Base-by-base conservation (phyloP, 2,888 invertebrate genomes). In the Agonum fuliginosum region DNA sequence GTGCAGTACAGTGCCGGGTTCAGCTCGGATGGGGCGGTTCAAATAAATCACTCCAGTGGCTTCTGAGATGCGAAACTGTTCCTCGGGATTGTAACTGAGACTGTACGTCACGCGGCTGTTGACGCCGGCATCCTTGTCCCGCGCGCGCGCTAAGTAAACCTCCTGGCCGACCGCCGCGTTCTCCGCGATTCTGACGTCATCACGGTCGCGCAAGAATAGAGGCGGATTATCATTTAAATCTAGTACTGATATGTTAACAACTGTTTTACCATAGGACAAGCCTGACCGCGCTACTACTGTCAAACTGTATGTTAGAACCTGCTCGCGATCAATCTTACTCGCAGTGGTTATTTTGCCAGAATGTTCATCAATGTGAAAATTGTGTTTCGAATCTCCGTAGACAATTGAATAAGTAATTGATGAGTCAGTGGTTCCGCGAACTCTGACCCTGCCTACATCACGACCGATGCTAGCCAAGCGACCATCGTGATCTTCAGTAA, bases 141-240 rank as follows among this genome's bases (percentile, higher is more conserved):
- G 89, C 0, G 97, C 98, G 83, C 94, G 90, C 0, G 97, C 95
- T 81, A 96, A 90, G 86, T 94, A 96, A 30, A 98, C 93, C 87
- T 97, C 96, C 86, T 97, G 96, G 0, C 97, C 97, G 34, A 97
- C 95, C 17, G 98, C 97, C 81, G 95, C 94, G 85, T 97, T 96
- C 88, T 97, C 97, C 12, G 92, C 90, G 78, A 98, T 89, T 79
- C 90, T 89, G 54, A 96, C 92, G 85, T 94, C 93, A 84, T 95
- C 95, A 83, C 92, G 93, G 80, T 93, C 94, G 83, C 92, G 91
- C 19, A 92, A 90, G 86, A 97, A 97, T 79, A 91, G 89, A 2
- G 98, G 98, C 75, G 93, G 91, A 85, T 97, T 97, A 86, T 98
- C 98, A 86, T 98, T 98, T 2, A 96, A 89, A 87, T 98, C 98